phyloP scores from a whole-genome alignment of 2,113 vertebrate genomes.

The Promerops cafer region DNA sequence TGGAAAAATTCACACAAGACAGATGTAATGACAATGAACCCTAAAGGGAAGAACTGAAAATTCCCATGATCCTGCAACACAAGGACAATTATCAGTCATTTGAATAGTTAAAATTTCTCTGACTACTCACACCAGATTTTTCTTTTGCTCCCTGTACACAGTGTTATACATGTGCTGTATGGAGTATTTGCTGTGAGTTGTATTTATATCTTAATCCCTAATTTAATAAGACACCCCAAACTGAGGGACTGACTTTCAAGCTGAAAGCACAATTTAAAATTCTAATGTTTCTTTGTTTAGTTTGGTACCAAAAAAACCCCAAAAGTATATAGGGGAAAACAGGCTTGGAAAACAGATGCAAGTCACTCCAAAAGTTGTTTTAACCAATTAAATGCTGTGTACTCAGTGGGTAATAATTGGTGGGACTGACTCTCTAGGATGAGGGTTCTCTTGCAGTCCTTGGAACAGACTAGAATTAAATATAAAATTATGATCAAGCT shows the following conservation, averaged over 20 bases:
- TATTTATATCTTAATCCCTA: not conserved
- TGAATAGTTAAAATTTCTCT: not conserved
- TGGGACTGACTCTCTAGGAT: not conserved
- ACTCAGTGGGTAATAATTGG: not conserved
- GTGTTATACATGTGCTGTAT: not conserved
- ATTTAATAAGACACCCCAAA: not conserved
- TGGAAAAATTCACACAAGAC: not conserved
- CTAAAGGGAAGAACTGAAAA: not conserved
- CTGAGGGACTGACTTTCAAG: not conserved
- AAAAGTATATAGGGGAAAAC: not conserved
- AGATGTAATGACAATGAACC: not conserved
- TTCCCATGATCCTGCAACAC: not conserved
- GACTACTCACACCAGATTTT: not conserved
- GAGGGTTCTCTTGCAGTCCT: not conserved
- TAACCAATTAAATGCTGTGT: not conserved
- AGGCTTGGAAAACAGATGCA: not conserved
- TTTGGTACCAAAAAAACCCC: accelerated
- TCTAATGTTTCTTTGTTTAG: not conserved
- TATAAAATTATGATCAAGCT: not conserved
- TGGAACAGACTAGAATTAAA: not conserved
- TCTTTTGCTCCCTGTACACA: not conserved
- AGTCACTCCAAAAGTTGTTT: not conserved
- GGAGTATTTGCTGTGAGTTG: not conserved
- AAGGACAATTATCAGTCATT: not conserved
- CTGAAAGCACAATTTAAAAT: not conserved